These are phyloP conservation scores for Rhincodon typus DNA, from an alignment of 2,797 vertebrate species.

Conservation along the genomic window DNA sequence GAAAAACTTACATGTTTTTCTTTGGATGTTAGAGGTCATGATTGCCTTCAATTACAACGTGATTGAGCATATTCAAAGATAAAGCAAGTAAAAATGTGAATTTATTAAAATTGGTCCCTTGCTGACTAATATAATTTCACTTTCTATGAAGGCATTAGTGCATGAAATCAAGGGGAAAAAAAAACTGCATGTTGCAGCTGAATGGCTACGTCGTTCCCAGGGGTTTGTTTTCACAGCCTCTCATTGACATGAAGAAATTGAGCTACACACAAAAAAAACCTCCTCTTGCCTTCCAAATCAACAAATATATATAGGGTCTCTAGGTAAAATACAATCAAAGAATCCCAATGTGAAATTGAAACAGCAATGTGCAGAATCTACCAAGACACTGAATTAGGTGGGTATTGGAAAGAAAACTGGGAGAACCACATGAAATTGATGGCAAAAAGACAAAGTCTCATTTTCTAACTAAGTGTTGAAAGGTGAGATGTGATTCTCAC, in stretches of 20 bases:
- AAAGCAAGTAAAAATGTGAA: slow-evolving; percentile 42
- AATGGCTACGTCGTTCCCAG: slow-evolving; percentile 49
- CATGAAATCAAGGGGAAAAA: slow-evolving; percentile 53
- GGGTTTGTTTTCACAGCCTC: slow-evolving; percentile 46
- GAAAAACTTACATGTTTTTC: neutral
- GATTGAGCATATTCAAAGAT: neutral
- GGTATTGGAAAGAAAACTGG: no score
- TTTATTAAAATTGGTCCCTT: slow-evolving; percentile 47
- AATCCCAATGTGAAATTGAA: neutral
- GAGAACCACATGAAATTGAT: no score
- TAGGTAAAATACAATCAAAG: neutral
- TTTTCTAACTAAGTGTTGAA: no score
- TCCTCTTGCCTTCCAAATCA: slow-evolving; percentile 43
- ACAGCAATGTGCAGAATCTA: neutral
- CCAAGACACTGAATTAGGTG: no score
- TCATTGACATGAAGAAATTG: slow-evolving; percentile 45
- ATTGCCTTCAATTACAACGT: neutral
- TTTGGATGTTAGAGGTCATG: neutral
- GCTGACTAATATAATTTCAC: slow-evolving; percentile 47
- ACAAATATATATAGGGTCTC: neutral
- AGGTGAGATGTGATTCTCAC: no score
- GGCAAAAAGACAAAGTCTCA: no score
- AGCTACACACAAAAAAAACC: slow-evolving; percentile 48
- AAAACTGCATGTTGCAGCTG: slow-evolving; percentile 54
- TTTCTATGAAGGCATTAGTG: slow-evolving; percentile 55